Percentiles rank a stretch among this genome's conserved stretches.
Evolutionary conservation across 2,797 vertebrate species (phyloP).

Genomic region (Cossypha niveicapilla): DNA sequence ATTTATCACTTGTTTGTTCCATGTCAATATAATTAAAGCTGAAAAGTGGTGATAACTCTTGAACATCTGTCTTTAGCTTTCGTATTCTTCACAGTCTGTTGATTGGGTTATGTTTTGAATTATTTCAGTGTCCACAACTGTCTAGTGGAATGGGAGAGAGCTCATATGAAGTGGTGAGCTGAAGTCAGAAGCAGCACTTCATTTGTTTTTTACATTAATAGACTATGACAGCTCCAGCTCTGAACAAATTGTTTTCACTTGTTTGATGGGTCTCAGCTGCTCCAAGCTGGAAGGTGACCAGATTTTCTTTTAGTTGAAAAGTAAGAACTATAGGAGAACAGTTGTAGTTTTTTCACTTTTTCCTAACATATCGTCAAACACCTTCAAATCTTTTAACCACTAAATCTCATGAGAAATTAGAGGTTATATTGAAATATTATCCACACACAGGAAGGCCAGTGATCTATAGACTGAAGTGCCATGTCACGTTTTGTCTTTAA

Average conservation of each 20-base stretch:
- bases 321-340: constrained; percentile 41
- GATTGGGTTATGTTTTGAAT: constrained; percentile 78
- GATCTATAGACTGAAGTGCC: background rate
- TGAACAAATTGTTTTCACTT: constrained; percentile 78
- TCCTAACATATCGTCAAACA: background rate
- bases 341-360: background rate
- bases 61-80: constrained; percentile 80
- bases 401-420: background rate
- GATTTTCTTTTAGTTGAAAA: constrained; percentile 61
- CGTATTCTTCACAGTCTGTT: constrained; percentile 79
- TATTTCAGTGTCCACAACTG: constrained; percentile 81
- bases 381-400: background rate
- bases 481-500: background rate
- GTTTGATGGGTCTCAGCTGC: constrained; percentile 76
- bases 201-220: constrained; percentile 72
- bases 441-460: background rate
- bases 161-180: constrained; percentile 44
- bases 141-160: constrained; percentile 72
- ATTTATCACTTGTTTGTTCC: constrained; percentile 64
- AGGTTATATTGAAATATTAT: background rate
- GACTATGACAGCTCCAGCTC: constrained; percentile 74
- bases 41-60: constrained; percentile 74
- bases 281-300: constrained; percentile 69
- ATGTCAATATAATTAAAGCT: constrained; percentile 76
- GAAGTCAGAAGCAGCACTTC: constrained; percentile 60